phyloP scores from a whole-genome alignment of 2,888 invertebrate species.

The Amblyjoppa proteus region DNA sequence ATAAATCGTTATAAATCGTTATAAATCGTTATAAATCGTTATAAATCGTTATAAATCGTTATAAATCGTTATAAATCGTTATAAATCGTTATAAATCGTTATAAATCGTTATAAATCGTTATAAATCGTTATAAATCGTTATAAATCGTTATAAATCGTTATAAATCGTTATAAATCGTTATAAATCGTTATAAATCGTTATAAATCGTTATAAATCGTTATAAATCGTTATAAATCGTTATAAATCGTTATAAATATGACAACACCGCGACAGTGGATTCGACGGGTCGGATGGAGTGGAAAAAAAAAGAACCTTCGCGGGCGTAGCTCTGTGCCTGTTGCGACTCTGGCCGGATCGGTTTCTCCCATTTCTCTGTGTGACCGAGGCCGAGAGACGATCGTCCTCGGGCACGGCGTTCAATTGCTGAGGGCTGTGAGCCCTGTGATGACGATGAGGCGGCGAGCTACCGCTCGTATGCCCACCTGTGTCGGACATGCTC shows the following conservation, averaged over 20 bases:
- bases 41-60: slow-evolving; percentile 18
- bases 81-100: too few relatives aligned
- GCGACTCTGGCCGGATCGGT: slow-evolving; percentile 88
- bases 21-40: background rate
- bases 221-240: background rate
- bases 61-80: too few relatives aligned
- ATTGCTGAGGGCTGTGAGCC: slow-evolving; percentile 85
- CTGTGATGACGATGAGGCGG: slow-evolving; percentile 86
- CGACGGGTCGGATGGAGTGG: slow-evolving; percentile 26
- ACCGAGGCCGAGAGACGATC: slow-evolving; percentile 89
- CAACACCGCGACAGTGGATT: background rate
- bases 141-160: slow-evolving; percentile 20
- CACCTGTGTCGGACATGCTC: slow-evolving; percentile 96
- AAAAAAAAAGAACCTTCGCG: slow-evolving; percentile 85
- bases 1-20: too few relatives aligned
- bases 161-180: slow-evolving; percentile 15
- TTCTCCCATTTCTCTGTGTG: slow-evolving; percentile 89
- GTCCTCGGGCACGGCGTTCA: slow-evolving; percentile 87
- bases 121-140: background rate
- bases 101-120: slow-evolving; percentile 1
- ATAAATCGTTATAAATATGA: slow-evolving; percentile 3
- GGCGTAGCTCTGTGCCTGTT: slow-evolving; percentile 89
- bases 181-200: background rate
- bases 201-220: slow-evolving; percentile 6
- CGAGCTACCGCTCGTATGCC: slow-evolving; percentile 87